Evolutionary conservation across 2,888 invertebrate genomes (phyloP), one percentile per base, ranked within the genome.

Genomic region (Lasioglossum leucozonium): DNA sequence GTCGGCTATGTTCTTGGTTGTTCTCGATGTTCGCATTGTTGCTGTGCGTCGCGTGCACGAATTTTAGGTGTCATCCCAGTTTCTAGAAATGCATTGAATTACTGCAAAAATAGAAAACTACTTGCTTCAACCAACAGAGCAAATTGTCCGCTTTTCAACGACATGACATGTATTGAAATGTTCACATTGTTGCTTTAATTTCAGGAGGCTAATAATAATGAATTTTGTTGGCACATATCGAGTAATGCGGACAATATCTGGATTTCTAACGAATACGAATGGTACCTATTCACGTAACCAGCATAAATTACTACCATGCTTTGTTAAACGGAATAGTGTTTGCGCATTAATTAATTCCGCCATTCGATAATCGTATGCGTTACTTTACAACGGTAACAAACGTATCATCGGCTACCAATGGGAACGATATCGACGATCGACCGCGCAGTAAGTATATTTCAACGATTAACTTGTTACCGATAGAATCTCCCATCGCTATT

Each of bases 401-500:
- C 74, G 65, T 69, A 55, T 65, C 47, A 55, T 71, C 65, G 47
- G 71, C 22, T 42, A 22, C 34, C 47, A 22, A n/a, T 47, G 65
- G 55, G 42, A 69, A 47, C 74, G 65, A 71, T 86, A 81, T 78
- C 79, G 34, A 72, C 76, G 79, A 84, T 84, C 88, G 81, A 80
- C 77, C 82, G 79, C 76, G 76, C 77, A 83, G 76, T 86, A 81
- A 62, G 86, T 91, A 89, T 89, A 85, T 88, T 87, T 87, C 74
- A 88, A 81, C 84, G 88, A 90, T 90, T 86, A 82, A 87, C 82
- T 67, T 79, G 79, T 74, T 75, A 72, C 84, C 58, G 82, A 85
- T 86, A 55, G 4, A 62, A 89, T 91, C 88, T 89, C 40, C 42
- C 80, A 55, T 79, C 72, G 84, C 89, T 82, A 91, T 92, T 91